Base-by-base conservation (phyloP, 2,888 invertebrate genomes). In the Prosapia bicincta region DNA sequence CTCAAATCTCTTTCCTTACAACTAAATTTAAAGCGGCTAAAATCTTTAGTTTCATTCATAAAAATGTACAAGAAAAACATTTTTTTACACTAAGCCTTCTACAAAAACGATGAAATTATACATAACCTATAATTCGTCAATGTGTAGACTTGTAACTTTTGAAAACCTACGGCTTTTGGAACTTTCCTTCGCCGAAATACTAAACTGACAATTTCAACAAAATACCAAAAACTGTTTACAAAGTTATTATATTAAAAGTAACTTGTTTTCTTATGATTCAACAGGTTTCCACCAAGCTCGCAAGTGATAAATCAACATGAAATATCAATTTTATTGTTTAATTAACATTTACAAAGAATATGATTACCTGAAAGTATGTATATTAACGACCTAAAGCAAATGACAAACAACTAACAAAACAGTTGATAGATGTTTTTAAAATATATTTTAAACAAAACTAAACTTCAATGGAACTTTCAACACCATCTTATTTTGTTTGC, bases 401-500 rank as follows among this genome's bases (percentile, higher is more conserved):
- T 20, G 3, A 54, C 2, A 54, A 54, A 20, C 54, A 54, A n/a
- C 5, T 54, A 54, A 54, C 1, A 9, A 5, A 20, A 3, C 9
- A 5, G n/a, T 20, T 54, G 20, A 54, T 5, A 54, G 3, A n/a
- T 5, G n/a, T n/a, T n/a, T n/a, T n/a, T 54, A 6, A 54, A 54
- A 10, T 20, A 20, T 20, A 54, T 20, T 54, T 54, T 1, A 54
- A 54, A 54, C 3, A 54, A n/a, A 54, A 54, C 54, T 54, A 20
- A 20, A 54, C 54, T 54, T 20, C 5, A n/a, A 54, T 5, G n/a
- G 20, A 54, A 54, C 54, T 54, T 54, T 20, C 20, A 54, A 54
- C 54, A 54, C 54, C 54, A 54, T 54, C 54, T 54, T 54, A 54
- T 54, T 38, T 54, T 54, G 54, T 54, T 54, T 54, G 54, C 54